Conservation (phyloP, 2,888 invertebrate species). For the Sinentomon sp. region DNA sequence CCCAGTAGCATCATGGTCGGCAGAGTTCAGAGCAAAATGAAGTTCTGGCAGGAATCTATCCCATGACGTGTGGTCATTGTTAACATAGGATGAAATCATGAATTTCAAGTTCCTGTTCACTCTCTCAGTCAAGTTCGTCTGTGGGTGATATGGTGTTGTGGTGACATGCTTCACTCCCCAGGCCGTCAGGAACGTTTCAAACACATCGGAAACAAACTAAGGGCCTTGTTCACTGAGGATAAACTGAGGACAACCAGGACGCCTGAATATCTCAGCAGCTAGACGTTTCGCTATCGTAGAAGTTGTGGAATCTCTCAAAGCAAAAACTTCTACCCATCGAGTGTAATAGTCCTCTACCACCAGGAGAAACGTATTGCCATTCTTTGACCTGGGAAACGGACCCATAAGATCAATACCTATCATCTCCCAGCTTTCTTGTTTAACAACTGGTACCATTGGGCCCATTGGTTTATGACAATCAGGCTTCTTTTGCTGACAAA, state of each 20-base stretch:
- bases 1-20: conserved; percentile 10
- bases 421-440: conserved; percentile 8
- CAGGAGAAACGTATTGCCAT: conserved; percentile 9
- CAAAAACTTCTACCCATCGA: conserved; percentile 11
- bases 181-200: conserved; percentile 4
- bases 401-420: conserved; percentile 10
- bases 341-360: conserved; percentile 12
- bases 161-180: conserved; percentile 10
- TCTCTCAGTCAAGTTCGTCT: conserved; percentile 12
- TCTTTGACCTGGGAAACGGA: conserved; percentile 4
- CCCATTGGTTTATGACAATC: too few relatives aligned
- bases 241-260: conserved; percentile 11
- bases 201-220: conserved; percentile 8
- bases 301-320: conserved; percentile 11
- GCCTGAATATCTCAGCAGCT: conserved; percentile 9
- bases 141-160: conserved; percentile 13
- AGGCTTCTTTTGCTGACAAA: too few relatives aligned
- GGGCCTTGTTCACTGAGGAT: conserved; percentile 11
- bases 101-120: conserved; percentile 10
- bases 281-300: conserved; percentile 6
- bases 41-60: conserved; percentile 7
- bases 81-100: conserved; percentile 8
- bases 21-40: conserved; percentile 10
- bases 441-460: too few relatives aligned
- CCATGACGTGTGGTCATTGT: conserved; percentile 8